These are phyloP conservation scores for Plestiodon gilberti DNA, from an alignment of 2,113 vertebrate genomes.

Conservation along the genomic window DNA sequence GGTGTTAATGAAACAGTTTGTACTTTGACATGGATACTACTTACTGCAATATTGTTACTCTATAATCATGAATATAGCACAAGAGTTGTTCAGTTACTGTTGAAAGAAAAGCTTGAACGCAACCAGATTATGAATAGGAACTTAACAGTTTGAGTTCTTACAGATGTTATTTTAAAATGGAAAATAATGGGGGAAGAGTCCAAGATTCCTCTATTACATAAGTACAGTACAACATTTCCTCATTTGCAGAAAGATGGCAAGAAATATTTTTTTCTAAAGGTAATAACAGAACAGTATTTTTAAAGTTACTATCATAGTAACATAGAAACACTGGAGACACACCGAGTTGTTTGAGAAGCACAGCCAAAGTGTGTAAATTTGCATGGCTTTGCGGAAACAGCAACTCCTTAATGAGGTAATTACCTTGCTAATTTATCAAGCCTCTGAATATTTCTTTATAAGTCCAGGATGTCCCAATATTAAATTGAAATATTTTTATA, in stretches of 20 bases:
- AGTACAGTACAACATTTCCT: no score
- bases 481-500: background rate
- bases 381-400: slow-evolving; percentile 4
- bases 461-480: background rate
- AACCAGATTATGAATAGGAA: slow-evolving; percentile 9
- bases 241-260: background rate
- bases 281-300: background rate
- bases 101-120: background rate
- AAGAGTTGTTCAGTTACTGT: background rate
- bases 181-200: background rate
- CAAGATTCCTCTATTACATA: background rate
- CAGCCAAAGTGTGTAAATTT: background rate
- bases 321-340: background rate
- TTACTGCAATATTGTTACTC: background rate
- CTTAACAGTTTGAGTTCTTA: background rate
- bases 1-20: background rate
- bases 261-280: background rate
- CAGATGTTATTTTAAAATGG: background rate
- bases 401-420: background rate
- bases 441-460: background rate
- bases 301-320: background rate
- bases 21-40: background rate
- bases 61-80: background rate
- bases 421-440: background rate
- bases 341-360: background rate